Base-by-base conservation (phyloP, 2,888 invertebrate genomes). In the Diplolepis rosae region DNA sequence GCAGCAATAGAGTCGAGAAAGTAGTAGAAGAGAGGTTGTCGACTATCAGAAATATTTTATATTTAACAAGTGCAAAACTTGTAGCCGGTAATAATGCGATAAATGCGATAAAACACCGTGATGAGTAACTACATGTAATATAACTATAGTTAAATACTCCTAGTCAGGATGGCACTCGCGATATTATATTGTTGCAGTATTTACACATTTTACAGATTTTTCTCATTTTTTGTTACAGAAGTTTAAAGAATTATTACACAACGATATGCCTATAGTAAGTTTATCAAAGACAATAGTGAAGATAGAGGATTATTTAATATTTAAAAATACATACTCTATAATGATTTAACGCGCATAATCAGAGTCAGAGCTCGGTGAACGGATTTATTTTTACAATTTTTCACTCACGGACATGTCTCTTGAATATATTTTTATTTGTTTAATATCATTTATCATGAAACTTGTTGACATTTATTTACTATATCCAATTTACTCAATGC, bases 121-220 rank as follows among this genome's bases (percentile, higher is more conserved):
- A 61, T 61, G 39, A 61, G n/a, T n/a, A n/a, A n/a, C n/a, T n/a
- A n/a, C n/a, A n/a, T n/a, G n/a, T n/a, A n/a, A n/a, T n/a, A 35
- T 76, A 74, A 73, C 24, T 70, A 66, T 81, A 79, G 76, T 79
- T 76, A 79, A 80, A 82, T 84, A 85, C 82, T 86, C 86, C 88
- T 88, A 88, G 88, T 88, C 88, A 88, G 84, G 83, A 82, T 84
- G 82, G 82, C 83, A 84, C 82, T 35, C 82, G 82, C 84, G 85
- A 86, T 88, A 85, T 87, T 87, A 87, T 39, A 85, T 87, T 86
- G 88, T 87, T 87, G 84, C 87, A 87, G 87, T 88, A 87, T 86
- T 86, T 86, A 85, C 85, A 83, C 78, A 83, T 69, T 65, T 69
- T 50, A 45, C 65, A 30, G 51, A 68, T 27, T 67, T 50, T 76